These are phyloP conservation scores for Formica aserva DNA, from an alignment of 2,888 invertebrate genomes.

Conservation along the genomic window DNA sequence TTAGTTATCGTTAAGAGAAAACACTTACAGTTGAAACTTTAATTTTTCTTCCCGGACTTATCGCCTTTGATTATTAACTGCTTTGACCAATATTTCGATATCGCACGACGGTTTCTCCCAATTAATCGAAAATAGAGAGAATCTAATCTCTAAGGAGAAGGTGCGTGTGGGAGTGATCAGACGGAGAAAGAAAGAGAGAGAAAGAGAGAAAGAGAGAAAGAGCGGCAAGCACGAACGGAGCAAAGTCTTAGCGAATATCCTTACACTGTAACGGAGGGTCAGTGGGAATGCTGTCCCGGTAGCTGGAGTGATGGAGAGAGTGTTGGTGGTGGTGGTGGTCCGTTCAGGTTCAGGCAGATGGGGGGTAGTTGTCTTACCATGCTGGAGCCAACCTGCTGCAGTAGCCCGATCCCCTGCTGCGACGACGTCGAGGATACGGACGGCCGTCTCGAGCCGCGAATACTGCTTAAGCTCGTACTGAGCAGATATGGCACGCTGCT, in stretches of 20 bases:
- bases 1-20: background rate
- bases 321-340: slow-evolving; percentile 86
- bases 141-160: slow-evolving; percentile 39
- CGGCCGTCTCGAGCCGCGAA: slow-evolving; percentile 90
- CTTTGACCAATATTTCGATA: slow-evolving; percentile 14
- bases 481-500: slow-evolving; percentile 95
- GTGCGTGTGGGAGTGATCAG: slow-evolving; percentile 42
- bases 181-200: slow-evolving; percentile 30
- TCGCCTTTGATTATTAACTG: background rate
- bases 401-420: slow-evolving; percentile 90
- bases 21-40: background rate
- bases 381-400: slow-evolving; percentile 96
- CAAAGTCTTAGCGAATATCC: slow-evolving; percentile 83
- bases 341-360: slow-evolving; percentile 89
- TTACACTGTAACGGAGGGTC: slow-evolving; percentile 87
- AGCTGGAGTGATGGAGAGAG: slow-evolving; percentile 86
- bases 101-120: slow-evolving; percentile 2
- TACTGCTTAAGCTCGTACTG: slow-evolving; percentile 92
- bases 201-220: slow-evolving; percentile 21
- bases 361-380: slow-evolving; percentile 95
- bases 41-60: background rate
- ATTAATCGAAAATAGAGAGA: slow-evolving; percentile 28
- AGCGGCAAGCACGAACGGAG: slow-evolving; percentile 55
- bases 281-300: slow-evolving; percentile 87
- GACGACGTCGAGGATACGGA: slow-evolving; percentile 90